A percentile compares a stretch with the other conserved stretches of the same genome.
Conservation (phyloP, 1,140 invertebrate genomes). For the Sesamia nonagrioides region DNA sequence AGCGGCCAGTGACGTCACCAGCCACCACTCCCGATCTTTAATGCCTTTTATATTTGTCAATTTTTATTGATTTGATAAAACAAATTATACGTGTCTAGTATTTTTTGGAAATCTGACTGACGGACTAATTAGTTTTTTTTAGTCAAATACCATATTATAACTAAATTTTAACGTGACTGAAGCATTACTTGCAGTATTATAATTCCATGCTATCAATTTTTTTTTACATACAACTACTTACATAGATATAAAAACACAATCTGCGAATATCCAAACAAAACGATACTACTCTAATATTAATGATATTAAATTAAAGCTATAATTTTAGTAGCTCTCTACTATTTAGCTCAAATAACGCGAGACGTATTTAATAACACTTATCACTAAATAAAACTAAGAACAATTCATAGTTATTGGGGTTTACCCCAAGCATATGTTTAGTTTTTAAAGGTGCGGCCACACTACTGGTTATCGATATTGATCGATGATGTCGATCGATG, state of each 20-base stretch:
- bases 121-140: no score
- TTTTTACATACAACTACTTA: no score
- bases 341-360: slow-evolving; percentile 47
- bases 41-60: no score
- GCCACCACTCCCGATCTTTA: no score
- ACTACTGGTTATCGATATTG: not conserved
- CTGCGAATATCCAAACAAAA: slow-evolving; percentile 41
- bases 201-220: no score
- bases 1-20: no score
- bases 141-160: no score
- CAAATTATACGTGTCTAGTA: no score
- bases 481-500: not conserved
- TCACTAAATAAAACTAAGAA: slow-evolving; percentile 34
- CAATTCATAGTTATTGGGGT: slow-evolving; percentile 20
- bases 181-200: no score
- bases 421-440: slow-evolving; percentile 6
- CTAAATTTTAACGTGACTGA: no score
- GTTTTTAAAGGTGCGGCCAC: slow-evolving; percentile 7
- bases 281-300: slow-evolving; percentile 44
- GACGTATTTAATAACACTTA: slow-evolving; percentile 39
- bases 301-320: slow-evolving; percentile 52
- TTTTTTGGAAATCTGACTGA: no score
- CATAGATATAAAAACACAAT: slow-evolving; percentile 27
- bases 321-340: slow-evolving; percentile 47
- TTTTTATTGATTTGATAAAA: no score